phyloP scores from a whole-genome alignment of 2,888 invertebrate genomes.

The Blastobasis lacticolella region DNA sequence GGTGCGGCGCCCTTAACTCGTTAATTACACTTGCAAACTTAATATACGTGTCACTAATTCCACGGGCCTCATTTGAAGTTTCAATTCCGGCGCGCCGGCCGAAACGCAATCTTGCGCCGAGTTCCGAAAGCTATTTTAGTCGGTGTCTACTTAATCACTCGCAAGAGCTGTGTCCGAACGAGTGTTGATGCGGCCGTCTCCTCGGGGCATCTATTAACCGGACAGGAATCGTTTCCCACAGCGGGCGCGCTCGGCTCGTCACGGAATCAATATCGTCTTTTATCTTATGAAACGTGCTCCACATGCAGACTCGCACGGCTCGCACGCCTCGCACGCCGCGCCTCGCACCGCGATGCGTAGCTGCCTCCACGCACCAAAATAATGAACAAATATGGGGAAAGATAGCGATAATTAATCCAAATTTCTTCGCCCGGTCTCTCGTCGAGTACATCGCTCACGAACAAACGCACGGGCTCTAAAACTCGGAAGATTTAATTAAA shows the following conservation, averaged over 20 bases:
- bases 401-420: slow-evolving; percentile 55
- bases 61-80: slow-evolving; percentile 15
- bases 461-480: slow-evolving; percentile 32
- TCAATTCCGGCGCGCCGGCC: neutral
- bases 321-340: slow-evolving; percentile 26
- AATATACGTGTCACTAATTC: slow-evolving; percentile 45
- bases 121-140: too few species aligned
- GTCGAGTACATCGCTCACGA: slow-evolving; percentile 28
- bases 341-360: slow-evolving; percentile 8
- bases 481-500: slow-evolving; percentile 49
- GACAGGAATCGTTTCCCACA: slow-evolving; percentile 69
- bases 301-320: slow-evolving; percentile 38
- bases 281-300: slow-evolving; percentile 69
- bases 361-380: slow-evolving; percentile 24
- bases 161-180: slow-evolving; percentile 1
- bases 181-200: slow-evolving; percentile 40
- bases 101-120: neutral
- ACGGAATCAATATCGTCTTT: slow-evolving; percentile 73
- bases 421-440: slow-evolving; percentile 45
- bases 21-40: slow-evolving; percentile 58
- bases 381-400: slow-evolving; percentile 42
- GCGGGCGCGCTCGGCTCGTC: slow-evolving; percentile 58
- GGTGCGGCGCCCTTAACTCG: slow-evolving; percentile 51
- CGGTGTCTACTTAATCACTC: too few species aligned
- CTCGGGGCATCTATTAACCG: slow-evolving; percentile 63